Percentiles rank a stretch among this genome's conserved stretches.
These are phyloP conservation scores for Ceryle rudis DNA, from an alignment of 2,797 vertebrate genomes.

Conservation along the genomic window DNA sequence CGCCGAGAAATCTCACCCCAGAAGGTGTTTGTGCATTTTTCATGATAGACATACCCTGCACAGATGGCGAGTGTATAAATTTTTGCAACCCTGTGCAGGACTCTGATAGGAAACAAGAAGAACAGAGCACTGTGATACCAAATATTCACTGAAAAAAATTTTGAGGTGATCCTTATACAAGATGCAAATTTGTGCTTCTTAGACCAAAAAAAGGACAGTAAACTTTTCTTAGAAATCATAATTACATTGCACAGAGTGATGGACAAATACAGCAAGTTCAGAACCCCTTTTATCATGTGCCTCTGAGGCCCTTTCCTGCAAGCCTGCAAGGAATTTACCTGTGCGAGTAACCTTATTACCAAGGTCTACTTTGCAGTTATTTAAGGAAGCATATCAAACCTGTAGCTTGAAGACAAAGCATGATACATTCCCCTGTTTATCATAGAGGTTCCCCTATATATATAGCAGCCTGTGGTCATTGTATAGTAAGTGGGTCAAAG, in stretches of 20 bases:
- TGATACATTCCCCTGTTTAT: neutral
- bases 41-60: neutral
- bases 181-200: neutral
- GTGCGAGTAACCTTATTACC: neutral
- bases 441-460: neutral
- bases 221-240: neutral
- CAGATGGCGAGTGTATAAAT: constrained; percentile 6
- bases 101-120: neutral
- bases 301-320: neutral
- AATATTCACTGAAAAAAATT: neutral
- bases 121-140: neutral
- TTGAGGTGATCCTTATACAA: neutral
- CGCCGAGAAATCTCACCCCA: neutral
- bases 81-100: neutral
- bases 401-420: neutral
- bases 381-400: neutral
- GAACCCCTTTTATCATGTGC: neutral
- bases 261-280: neutral
- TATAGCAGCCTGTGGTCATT: neutral
- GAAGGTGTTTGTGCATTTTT: constrained; percentile 27
- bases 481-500: neutral
- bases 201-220: neutral
- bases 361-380: neutral
- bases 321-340: neutral
- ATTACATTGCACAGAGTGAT: neutral